Conservation (phyloP, 2,888 invertebrate genomes). For the Agrotis ipsilon region DNA sequence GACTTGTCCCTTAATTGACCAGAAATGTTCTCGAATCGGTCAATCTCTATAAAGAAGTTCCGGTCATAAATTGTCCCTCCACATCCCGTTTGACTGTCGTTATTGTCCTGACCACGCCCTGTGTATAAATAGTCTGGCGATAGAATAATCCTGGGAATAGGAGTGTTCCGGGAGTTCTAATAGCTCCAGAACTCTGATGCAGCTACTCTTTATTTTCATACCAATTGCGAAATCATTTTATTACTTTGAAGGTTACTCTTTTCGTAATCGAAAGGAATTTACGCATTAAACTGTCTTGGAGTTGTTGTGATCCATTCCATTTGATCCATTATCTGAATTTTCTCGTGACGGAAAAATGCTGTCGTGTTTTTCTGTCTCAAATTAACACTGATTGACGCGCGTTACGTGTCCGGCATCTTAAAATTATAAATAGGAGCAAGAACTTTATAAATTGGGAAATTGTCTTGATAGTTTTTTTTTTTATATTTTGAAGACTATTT, state of each 20-base stretch:
- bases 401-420: constrained; percentile 36
- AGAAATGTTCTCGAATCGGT: constrained; percentile 76
- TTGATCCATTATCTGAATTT: constrained; percentile 41
- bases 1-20: constrained; percentile 62
- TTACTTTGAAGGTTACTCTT: background rate
- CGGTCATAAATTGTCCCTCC: constrained; percentile 86
- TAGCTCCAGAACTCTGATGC: constrained; percentile 47
- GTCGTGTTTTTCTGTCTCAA: constrained; percentile 35
- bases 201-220: constrained; percentile 34
- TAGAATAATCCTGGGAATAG: constrained; percentile 68
- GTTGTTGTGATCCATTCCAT: constrained; percentile 39
- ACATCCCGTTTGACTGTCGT: constrained; percentile 83
- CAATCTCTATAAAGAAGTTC: constrained; percentile 85
- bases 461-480: constrained; percentile 3
- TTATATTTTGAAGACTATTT: constrained; percentile 20
- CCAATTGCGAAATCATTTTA: constrained; percentile 27
- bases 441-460: constrained; percentile 4
- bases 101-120: constrained; percentile 78
- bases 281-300: constrained; percentile 49
- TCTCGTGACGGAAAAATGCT: constrained; percentile 15
- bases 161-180: constrained; percentile 47
- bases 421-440: constrained; percentile 27
- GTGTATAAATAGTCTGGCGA: constrained; percentile 71
- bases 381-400: constrained; percentile 28
- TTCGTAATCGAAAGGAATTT: constrained; percentile 31